These are phyloP conservation scores for Chaetura pelagica DNA, from an alignment of 2,113 vertebrate species.

Conservation along the genomic window DNA sequence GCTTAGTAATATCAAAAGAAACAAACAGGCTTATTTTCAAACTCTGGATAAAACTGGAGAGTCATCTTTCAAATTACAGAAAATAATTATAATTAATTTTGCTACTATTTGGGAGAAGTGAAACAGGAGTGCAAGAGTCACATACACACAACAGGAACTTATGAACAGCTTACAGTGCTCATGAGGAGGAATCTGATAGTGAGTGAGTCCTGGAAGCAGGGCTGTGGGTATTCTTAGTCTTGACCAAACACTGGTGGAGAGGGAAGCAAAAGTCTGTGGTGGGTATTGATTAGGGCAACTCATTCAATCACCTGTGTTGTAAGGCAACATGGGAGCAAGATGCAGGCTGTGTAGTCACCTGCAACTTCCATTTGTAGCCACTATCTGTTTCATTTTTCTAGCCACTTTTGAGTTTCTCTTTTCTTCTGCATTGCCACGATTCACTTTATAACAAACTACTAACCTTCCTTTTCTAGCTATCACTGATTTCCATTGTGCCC, in stretches of 20 bases:
- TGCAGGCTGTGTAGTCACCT: too few species aligned
- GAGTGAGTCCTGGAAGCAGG: not conserved
- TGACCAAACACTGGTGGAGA: not conserved
- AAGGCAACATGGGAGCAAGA: not conserved
- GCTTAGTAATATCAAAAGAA: not conserved
- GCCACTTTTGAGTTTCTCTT: not conserved
- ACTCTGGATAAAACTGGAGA: not conserved
- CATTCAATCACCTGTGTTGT: not conserved
- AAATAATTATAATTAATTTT: not conserved
- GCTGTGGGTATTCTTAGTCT: not conserved
- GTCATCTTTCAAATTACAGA: not conserved
- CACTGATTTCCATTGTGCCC: not conserved
- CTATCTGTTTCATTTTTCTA: not conserved
- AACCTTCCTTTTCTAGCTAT: not conserved
- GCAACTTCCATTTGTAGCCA: not conserved
- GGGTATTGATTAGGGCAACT: not conserved
- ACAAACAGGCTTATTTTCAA: not conserved
- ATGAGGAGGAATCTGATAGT: not conserved
- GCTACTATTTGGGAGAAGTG: not conserved
- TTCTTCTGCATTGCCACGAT: not conserved
- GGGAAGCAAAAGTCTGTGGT: not conserved
- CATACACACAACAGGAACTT: not conserved
- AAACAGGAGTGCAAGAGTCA: not conserved
- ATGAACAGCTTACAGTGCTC: not conserved
- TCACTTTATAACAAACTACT: not conserved